Conservation (phyloP, 2,797 vertebrate species). For the Amblyraja radiata region DNA sequence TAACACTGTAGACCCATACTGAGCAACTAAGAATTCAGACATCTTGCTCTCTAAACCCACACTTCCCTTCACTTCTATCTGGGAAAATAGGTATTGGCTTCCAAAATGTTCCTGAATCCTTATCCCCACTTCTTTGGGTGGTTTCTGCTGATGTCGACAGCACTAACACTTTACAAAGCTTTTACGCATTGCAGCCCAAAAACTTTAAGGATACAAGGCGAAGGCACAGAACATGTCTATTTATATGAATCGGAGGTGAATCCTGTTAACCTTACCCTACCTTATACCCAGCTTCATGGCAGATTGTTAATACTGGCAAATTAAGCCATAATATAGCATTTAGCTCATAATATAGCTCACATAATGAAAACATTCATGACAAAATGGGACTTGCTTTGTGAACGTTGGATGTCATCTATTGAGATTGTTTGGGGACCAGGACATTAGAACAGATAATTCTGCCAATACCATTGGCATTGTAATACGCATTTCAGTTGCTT, state of each 20-base stretch:
- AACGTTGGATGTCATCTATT: neutral
- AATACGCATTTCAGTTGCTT: neutral
- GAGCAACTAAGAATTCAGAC: neutral
- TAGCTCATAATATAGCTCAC: neutral
- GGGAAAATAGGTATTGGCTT: neutral
- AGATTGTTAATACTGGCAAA: neutral
- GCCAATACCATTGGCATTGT: neutral
- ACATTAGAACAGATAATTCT: neutral
- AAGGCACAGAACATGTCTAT: neutral
- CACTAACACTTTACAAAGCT: conserved; percentile 12
- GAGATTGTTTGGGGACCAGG: neutral
- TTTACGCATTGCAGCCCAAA: neutral
- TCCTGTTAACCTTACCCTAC: neutral
- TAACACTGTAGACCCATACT: neutral
- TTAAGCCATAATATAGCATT: neutral
- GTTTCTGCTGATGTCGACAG: neutral
- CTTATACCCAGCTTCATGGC: neutral
- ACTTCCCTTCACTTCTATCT: neutral
- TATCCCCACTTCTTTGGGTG: neutral
- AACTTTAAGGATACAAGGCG: neutral
- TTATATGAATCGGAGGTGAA: neutral
- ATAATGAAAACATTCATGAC: neutral
- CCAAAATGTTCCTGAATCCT: neutral
- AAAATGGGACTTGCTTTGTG: neutral
- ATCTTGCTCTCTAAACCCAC: neutral